Base-by-base conservation (phyloP, 2,797 vertebrate species). In the Potorous gilbertii region DNA sequence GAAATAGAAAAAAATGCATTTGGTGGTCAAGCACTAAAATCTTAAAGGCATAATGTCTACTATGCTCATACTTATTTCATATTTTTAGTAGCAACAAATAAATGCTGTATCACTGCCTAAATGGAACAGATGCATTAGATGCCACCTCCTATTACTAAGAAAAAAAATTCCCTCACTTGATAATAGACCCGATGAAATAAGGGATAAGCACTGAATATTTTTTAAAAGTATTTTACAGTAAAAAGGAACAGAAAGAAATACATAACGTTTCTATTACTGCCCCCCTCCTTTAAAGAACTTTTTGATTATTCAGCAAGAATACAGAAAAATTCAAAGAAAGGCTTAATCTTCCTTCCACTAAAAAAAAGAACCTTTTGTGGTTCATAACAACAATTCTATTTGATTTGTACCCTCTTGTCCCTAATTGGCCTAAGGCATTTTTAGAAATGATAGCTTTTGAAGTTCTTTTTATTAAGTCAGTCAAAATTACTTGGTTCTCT, bases 321-420 rank as follows among this genome's bases (percentile, higher is more conserved):
- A 97, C 96, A 94, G 81, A 97, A 94, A 96, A 97, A 97, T 93
- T 94, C 97, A 97, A 96, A 98, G 97, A 97, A 96, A 97, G 96
- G 87, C 93, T 93, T 96, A 96, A 93, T 95, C 93, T 97, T 92
- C 92, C 46, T 91, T 92, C 57, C 55, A 93, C 46, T 74, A 97
- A 96, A 97, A 93, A 96, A 96, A 56, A 56, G 21, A 21, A 21
- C 56, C 96, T 94, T 97, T 93, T 97, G 96, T 98, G 90, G 95
- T 91, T 90, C 90, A 95, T 97, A 98, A 98, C 97, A 98, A 98
- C 97, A 97, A 97, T 96, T 96, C 97, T 94, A 97, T 95, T 97
- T 97, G 98, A 56, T 31, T 95, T 96, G 90, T 91, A 57, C 91
- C 55, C 90, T 96, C 95, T 66, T 94, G 94, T 92, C 56, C 91